phyloP scores from a whole-genome alignment of 1,140 invertebrate genomes.

The Brachionus rotundiformis region DNA sequence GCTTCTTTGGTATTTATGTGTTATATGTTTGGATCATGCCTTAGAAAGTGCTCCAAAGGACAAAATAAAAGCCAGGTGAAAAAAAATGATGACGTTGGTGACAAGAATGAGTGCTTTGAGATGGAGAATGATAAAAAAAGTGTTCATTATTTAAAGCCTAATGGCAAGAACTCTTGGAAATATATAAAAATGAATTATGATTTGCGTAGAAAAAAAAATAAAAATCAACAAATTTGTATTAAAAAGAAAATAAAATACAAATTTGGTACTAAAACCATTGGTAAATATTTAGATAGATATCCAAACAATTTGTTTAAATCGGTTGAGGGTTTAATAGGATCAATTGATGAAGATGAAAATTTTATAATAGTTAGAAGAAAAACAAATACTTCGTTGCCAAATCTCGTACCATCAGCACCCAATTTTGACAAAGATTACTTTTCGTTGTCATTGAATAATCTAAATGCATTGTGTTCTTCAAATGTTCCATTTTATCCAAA shows the following conservation, averaged over 20 bases:
- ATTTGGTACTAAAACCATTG: not conserved
- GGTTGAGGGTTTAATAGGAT: conserved; percentile 18
- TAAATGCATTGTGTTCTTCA: conserved; percentile 24
- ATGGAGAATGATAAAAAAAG: not conserved
- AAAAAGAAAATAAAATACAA: conserved; percentile 21
- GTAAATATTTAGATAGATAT: not conserved
- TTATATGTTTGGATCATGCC: not conserved
- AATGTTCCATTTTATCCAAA: conserved; percentile 28
- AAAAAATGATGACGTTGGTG: not conserved
- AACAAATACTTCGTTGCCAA: conserved; percentile 4
- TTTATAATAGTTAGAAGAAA: conserved; percentile 21
- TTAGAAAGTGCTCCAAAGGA: not conserved
- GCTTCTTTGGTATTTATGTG: not conserved
- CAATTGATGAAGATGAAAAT: conserved; percentile 12
- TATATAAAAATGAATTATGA: conserved; percentile 37
- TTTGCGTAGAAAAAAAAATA: not conserved
- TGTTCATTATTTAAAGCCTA: not conserved
- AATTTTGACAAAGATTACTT: not conserved
- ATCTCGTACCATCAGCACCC: not conserved
- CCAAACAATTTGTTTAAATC: conserved; percentile 25
- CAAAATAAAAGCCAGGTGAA: not conserved
- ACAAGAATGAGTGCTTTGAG: conserved; percentile 18
- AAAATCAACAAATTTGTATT: not conserved
- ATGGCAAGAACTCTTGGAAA: conserved; percentile 24
- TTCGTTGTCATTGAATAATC: not conserved